These are phyloP conservation scores for Pyrgilauda ruficollis DNA, from an alignment of 2,113 vertebrate genomes.

Conservation along the genomic window DNA sequence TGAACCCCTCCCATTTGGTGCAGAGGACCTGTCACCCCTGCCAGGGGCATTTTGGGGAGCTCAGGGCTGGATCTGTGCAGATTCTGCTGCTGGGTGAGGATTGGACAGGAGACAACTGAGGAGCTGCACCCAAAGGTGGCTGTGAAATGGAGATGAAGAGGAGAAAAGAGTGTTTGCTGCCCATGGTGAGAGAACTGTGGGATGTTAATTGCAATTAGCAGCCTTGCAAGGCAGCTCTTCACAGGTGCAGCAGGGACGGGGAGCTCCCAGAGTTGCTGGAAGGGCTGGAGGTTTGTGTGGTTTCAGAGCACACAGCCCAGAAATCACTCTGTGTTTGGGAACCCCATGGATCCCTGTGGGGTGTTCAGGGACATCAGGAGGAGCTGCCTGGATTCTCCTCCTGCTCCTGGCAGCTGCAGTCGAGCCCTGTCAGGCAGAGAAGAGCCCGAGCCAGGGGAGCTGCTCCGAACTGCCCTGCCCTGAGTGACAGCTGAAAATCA, in stretches of 20 bases:
- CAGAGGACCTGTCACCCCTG: not conserved
- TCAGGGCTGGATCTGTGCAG: not conserved
- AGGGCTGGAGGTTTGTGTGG: not conserved
- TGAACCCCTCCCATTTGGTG: not conserved
- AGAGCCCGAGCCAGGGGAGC: not conserved
- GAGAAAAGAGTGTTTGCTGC: not conserved
- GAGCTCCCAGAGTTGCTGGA: not conserved
- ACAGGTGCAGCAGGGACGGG: fast-evolving
- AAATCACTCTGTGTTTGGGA: not conserved
- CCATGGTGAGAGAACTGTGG: not conserved
- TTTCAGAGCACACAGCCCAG: not conserved
- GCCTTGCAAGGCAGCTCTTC: not conserved
- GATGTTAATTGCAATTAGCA: not conserved
- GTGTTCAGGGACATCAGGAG: not conserved
- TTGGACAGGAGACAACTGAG: not conserved
- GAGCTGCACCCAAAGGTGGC: not conserved
- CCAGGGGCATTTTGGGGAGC: not conserved
- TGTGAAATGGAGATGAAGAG: not conserved
- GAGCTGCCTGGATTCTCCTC: not conserved
- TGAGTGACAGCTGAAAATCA: not conserved
- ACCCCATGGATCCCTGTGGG: not conserved
- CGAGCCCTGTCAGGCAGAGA: not conserved
- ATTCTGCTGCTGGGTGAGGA: not conserved
- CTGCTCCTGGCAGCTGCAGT: not conserved
- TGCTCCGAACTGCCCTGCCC: not conserved